Evolutionary conservation across 2,888 invertebrate species (phyloP).

Genomic region (Hipparchia sbordonii): DNA sequence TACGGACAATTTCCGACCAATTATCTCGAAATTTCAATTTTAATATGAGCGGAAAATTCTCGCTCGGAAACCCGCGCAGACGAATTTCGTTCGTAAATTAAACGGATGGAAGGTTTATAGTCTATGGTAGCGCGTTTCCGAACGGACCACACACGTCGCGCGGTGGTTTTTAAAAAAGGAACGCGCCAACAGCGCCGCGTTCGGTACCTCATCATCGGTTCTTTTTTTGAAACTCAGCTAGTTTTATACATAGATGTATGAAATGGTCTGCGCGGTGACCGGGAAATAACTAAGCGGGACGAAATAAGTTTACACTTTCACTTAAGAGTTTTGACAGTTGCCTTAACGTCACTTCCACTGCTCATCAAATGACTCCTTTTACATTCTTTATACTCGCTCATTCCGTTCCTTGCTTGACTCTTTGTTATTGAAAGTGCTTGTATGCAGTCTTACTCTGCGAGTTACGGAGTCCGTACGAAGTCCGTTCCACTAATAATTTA

Average conservation of each 20-base stretch:
- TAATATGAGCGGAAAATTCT: slow-evolving; percentile 52
- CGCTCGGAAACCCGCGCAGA: slow-evolving; percentile 21
- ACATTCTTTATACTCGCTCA: no score
- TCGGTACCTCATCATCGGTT: slow-evolving; percentile 80
- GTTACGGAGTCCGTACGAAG: no score
- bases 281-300: not conserved
- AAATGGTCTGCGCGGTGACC: slow-evolving; percentile 24
- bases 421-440: no score
- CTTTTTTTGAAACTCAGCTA: slow-evolving; percentile 70
- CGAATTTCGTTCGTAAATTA: slow-evolving; percentile 39
- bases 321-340: no score
- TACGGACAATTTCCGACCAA: slow-evolving; percentile 60
- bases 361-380: no score
- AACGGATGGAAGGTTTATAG: slow-evolving; percentile 40
- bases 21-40: slow-evolving; percentile 60
- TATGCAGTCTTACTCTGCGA: no score
- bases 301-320: no score
- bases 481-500: no score
- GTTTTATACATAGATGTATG: slow-evolving; percentile 67
- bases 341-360: no score
- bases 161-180: slow-evolving; percentile 77
- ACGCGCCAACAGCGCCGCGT: slow-evolving; percentile 78
- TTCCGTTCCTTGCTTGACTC: no score
- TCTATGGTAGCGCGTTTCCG: slow-evolving; percentile 29
- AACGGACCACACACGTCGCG: slow-evolving; percentile 77